These are phyloP conservation scores for Coptotermes formosanus DNA, from an alignment of 1,140 invertebrate species.

Conservation along the genomic window DNA sequence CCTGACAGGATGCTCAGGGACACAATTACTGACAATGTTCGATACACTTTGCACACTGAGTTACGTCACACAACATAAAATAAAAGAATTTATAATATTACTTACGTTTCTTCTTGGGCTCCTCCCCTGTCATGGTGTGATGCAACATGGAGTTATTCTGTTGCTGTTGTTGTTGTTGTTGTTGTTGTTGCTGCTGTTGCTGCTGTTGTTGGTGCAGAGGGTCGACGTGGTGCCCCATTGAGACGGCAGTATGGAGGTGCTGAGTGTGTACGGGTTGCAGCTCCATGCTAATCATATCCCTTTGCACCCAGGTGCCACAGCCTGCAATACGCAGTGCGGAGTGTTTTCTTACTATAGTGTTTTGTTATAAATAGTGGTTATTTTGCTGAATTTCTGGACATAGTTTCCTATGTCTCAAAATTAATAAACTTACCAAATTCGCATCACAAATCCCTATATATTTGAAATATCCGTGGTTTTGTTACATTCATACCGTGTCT, in stretches of 20 bases:
- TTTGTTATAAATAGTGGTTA: too few species aligned
- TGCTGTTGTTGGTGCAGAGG: constrained; percentile 28
- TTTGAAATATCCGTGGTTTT: too few species aligned
- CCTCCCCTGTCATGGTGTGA: constrained; percentile 31
- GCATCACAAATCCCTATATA: too few species aligned
- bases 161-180: constrained; percentile 33
- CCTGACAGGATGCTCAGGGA: too few species aligned
- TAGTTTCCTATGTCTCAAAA: too few species aligned
- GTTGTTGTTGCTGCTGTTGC: constrained; percentile 35
- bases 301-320: neutral
- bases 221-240: constrained; percentile 34
- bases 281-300: constrained; percentile 37
- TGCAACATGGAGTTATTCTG: constrained; percentile 34
- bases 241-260: constrained; percentile 32
- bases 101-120: constrained; percentile 37
- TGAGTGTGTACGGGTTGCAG: constrained; percentile 31
- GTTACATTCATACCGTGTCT: too few species aligned
- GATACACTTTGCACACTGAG: too few species aligned
- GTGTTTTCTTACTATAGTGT: too few species aligned
- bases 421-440: too few species aligned
- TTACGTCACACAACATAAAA: too few species aligned
- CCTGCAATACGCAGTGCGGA: neutral
- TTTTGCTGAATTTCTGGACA: too few species aligned
- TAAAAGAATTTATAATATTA: neutral
- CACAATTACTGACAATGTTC: too few species aligned